Evolutionary conservation across 1,140 invertebrate genomes (phyloP).

Genomic region (Eurosta solidaginis): DNA sequence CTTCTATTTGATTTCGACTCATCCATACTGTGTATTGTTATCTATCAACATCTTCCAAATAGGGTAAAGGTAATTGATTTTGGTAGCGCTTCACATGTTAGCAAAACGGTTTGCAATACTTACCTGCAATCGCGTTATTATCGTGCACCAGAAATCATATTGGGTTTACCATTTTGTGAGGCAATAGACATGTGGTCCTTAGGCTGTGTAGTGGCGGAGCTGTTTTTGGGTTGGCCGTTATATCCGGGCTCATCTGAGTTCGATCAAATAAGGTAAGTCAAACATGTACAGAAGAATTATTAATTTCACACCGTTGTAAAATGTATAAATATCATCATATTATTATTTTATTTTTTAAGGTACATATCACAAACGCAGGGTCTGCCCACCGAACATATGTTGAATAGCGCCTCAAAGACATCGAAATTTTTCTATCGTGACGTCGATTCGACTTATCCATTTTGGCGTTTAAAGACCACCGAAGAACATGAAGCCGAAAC

Average conservation of each 20-base stretch:
- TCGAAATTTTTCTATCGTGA: conserved; percentile 98
- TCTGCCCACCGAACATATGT: conserved; percentile 96
- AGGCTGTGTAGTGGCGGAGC: conserved; percentile 98
- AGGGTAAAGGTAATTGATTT: conserved; percentile 99
- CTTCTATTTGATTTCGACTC: not conserved
- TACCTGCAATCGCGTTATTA: conserved; percentile 99
- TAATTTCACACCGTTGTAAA: not conserved
- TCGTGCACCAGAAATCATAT: conserved; percentile 97
- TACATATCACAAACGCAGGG: conserved; percentile 79
- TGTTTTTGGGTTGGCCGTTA: conserved; percentile 99
- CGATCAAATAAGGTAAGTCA: conserved; percentile 88
- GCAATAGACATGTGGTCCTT: conserved; percentile 99
- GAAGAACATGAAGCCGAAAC: conserved; percentile 98
- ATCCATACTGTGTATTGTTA: not conserved
- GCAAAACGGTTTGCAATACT: conserved; percentile 98
- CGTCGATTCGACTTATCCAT: conserved; percentile 94
- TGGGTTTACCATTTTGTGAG: conserved; percentile 98
- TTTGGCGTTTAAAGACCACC: conserved; percentile 96
- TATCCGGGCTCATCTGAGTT: conserved; percentile 99
- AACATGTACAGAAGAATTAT: no score
- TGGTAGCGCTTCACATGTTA: conserved; percentile 98
- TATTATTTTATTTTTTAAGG: not conserved
- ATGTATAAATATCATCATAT: not conserved
- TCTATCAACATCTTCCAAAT: conserved; percentile 4
- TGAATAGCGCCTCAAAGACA: conserved; percentile 98